Evolutionary conservation across 2,888 invertebrate species (phyloP), one percentile per base, ranked within the genome.

Genomic region (Hydropsyche betteni): DNA sequence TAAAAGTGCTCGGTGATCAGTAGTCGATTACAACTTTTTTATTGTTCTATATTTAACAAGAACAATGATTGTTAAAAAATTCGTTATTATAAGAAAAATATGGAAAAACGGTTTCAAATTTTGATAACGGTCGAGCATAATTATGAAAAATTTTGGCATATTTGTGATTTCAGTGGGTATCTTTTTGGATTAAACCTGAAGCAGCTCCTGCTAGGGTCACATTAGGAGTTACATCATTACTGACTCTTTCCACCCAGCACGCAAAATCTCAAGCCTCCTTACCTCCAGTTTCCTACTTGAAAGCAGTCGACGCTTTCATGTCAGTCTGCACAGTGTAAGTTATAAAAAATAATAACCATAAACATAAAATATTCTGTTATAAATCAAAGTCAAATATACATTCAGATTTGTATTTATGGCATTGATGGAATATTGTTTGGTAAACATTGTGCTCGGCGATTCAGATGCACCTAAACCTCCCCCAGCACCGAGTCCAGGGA

Each of bases 141-240:
- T 24, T 24, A 24, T 24, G 2, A 24, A 24, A 24, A 24, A 24
- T 24, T 24, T 24, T 24, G 24, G 2, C 24, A 24, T 24, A 2
- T 24, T 55, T 55, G 24, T 3, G 33, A 74, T 84, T 84, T 38
- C 84, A 94, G 90, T 97, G 96, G 96, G 96, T 97, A 80, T 96
- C 96, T 0, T 97, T 97, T 86, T 97, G 96, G 97, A 96, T 96
- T 81, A 96, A 95, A 82, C 95, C 95, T 0, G 96, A 96, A 84
- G 96, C 96, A 5, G 95, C 95, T 80, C 96, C 96, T 0, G 96
- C 96, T 0, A 89, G 96, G 76, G 95, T 96, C 76, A 96, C 96
- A 0, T 86, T 96, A 16, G 96, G 96, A 69, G 95, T 95, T 34
- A 95, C 95, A 0, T 95, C 95, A 0, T 85, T 96, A 73, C 88